Base-by-base conservation (phyloP, 2,113 vertebrate genomes). In the Acrocephalus arundinaceus region DNA sequence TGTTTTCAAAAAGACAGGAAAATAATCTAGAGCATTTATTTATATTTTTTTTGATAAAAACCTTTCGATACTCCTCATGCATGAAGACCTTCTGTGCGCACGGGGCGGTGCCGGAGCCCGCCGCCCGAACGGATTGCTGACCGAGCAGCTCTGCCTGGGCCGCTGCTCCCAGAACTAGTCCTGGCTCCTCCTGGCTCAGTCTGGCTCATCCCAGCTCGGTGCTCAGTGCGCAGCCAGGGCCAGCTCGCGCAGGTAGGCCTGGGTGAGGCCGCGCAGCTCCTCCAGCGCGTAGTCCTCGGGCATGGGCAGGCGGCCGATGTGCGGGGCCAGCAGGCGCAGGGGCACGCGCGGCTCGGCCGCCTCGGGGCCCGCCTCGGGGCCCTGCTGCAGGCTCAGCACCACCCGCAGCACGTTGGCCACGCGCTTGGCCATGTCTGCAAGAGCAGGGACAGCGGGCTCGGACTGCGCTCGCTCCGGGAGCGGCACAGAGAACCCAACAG, bases 251-350 rank as follows among this genome's bases (percentile, higher is more conserved):
- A 99, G 97, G 97, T 99, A 99, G 0, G 98, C 98, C 97, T 99
- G 98, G 5, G 99, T 99, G 89, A 99, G 99, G 66, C 98, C 97
- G 4, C 99, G 98, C 28, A 99, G 98, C 94, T 99, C 99, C 94
- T 99, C 99, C 97, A 99, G 95, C 45, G 98, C 98, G 14, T 99
- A 99, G 97, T 99, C 99, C 96, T 99, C 99, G 0, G 99, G 99
- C 99, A 99, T 98, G 16, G 99, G 99, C 54, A 99, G 98, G 12
- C 98, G 98, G 10, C 98, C 98, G 17, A 99, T 97, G 97, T 99
- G 98, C 3, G 99, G 99, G 3, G 98, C 99, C 28, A 99, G 97
- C 51, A 98, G 98, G 41, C 97, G 97, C 11, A 99, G 97, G 0
- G 99, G 98, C 43, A 99, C 93, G 12, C 65, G 95, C 4, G 86